phyloP scores from a whole-genome alignment of 2,113 vertebrate species.

The Naja naja region DNA sequence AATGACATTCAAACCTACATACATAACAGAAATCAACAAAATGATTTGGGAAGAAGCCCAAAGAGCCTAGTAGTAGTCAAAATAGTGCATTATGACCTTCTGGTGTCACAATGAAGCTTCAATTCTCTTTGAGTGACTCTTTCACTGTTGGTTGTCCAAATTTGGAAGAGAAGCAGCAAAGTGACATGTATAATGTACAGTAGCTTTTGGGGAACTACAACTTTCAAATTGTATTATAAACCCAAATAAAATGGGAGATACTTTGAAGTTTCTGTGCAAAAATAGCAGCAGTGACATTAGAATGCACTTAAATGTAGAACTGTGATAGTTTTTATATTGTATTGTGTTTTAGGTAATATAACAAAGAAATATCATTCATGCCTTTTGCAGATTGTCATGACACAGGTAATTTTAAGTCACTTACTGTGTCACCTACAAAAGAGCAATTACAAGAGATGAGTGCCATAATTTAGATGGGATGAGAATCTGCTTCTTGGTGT shows the following conservation, averaged over 20 bases:
- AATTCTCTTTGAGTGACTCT: neutral
- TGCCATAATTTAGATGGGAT: neutral
- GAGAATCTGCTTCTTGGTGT: neutral
- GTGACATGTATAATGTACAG: neutral
- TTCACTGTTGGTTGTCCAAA: neutral
- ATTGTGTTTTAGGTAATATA: neutral
- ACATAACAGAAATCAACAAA: slow-evolving; percentile 22
- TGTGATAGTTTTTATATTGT: neutral
- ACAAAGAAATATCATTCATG: neutral
- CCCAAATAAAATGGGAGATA: neutral
- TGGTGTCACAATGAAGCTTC: slow-evolving; percentile 12
- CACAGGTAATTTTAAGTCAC: neutral
- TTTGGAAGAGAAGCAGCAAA: neutral
- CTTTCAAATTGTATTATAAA: neutral
- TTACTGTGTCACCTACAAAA: neutral
- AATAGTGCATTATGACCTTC: slow-evolving; percentile 33
- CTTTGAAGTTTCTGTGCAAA: neutral
- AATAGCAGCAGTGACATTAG: neutral
- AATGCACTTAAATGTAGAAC: neutral
- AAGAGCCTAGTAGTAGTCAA: slow-evolving; percentile 29
- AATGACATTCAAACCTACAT: too few species aligned
- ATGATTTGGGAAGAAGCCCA: neutral
- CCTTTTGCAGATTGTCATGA: neutral
- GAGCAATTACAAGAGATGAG: neutral
- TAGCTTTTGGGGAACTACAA: neutral